These are phyloP conservation scores for Corapipo altera DNA, from an alignment of 2,113 vertebrate species.

Conservation along the genomic window DNA sequence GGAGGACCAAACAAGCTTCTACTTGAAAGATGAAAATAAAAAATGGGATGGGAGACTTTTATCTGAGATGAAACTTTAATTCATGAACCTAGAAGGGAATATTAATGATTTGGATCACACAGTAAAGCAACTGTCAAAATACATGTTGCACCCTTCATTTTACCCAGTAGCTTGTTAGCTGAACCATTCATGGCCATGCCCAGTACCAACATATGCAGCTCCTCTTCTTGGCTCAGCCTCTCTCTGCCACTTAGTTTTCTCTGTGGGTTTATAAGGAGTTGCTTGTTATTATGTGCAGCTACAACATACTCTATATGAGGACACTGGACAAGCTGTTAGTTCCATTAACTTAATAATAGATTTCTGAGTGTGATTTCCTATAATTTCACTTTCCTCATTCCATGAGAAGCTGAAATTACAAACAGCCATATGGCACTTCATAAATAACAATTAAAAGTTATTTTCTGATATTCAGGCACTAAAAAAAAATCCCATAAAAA, in stretches of 20 bases:
- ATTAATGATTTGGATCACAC: not conserved
- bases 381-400: constrained; percentile 76
- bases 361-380: constrained; percentile 78
- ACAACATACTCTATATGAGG: constrained; percentile 59
- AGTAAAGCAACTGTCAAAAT: not conserved
- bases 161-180: not conserved
- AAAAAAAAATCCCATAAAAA: constrained; percentile 32
- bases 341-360: constrained; percentile 79
- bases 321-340: constrained; percentile 75
- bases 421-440: constrained; percentile 74
- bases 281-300: constrained; percentile 56
- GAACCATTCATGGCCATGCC: not conserved
- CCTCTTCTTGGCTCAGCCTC: not conserved
- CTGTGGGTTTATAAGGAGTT: constrained; percentile 20
- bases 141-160: not conserved
- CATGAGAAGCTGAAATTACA: constrained; percentile 72
- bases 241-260: constrained; percentile 29
- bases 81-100: not conserved
- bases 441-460: constrained; percentile 82
- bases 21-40: not conserved
- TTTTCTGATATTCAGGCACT: constrained; percentile 74
- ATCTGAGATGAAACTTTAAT: not conserved
- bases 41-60: not conserved
- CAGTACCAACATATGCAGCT: not conserved
- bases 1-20: not conserved